Conservation (phyloP, 2,113 vertebrate genomes). For the Sinocyclocheilus anophthalmus region DNA sequence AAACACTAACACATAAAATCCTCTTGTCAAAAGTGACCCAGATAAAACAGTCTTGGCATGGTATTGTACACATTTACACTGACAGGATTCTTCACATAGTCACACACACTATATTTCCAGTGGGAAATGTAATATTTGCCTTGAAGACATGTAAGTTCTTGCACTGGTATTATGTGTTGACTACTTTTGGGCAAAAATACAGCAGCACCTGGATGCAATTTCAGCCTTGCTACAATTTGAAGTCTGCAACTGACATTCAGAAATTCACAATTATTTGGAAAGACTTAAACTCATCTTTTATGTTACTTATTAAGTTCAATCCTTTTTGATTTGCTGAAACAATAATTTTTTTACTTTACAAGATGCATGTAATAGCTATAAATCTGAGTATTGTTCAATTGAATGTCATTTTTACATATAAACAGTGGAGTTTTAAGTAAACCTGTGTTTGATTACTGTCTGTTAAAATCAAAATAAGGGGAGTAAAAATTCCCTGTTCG, state of each 20-base stretch:
- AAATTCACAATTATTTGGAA: neutral
- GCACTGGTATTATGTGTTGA: constrained; percentile 1
- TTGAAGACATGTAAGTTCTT: neutral
- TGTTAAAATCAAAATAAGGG: constrained; percentile 32
- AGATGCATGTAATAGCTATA: constrained; percentile 7
- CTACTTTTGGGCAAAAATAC: constrained; percentile 11
- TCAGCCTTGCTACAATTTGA: constrained; percentile 16
- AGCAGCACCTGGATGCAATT: constrained; percentile 40
- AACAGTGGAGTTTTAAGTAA: constrained; percentile 1
- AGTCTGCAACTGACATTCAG: neutral
- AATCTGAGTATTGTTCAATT: neutral
- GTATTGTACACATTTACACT: constrained; percentile 35
- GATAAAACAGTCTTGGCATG: constrained; percentile 46
- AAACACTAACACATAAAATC: constrained; percentile 31
- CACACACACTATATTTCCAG: constrained; percentile 15
- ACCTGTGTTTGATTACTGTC: neutral
- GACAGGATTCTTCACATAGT: constrained; percentile 19
- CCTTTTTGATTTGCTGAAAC: constrained; percentile 6
- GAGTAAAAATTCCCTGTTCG: constrained; percentile 45
- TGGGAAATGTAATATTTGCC: constrained; percentile 14
- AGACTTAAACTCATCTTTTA: neutral
- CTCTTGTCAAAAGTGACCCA: constrained; percentile 32
- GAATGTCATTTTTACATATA: neutral
- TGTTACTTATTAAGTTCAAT: neutral
- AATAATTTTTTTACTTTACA: neutral